Evolutionary conservation across 2,888 invertebrate genomes (phyloP), one percentile per base, ranked within the genome.

Genomic region (Tipula vernalis): DNA sequence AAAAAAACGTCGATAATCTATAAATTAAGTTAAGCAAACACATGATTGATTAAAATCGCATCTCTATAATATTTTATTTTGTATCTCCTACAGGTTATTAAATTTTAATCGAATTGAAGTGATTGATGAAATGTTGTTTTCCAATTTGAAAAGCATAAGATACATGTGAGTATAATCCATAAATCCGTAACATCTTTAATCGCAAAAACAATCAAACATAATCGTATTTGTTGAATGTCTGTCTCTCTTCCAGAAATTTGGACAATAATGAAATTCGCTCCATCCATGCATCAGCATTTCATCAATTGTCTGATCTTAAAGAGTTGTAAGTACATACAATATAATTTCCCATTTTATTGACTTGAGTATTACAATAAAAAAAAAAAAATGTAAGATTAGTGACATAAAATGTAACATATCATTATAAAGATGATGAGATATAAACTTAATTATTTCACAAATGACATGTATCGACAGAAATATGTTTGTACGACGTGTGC

Each of bases 271-370:
- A 89, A 83, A 92, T 93, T 87, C 88, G 89, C 36, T 90, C 89
- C 86, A 92, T 94, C 87, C 91, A 92, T 87, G 89, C 91, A 86
- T 89, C 89, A 83, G 92, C 93, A 41, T 93, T 94, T 89, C 89
- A 88, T 87, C 91, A 91, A 88, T 89, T 92, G 83, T 88, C 88
- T 12, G 89, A 91, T 85, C 90, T 94, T 28, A 88, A 90, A 87
- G 93, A 93, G 89, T 90, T 94, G 94, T 94, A 90, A 93, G 93
- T 92, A 90, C 87, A 88, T 85, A 83, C 87, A 15, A 10, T 10
- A 44, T 44, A 10, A 44, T 44, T 44, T 44, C 10, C 6, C 12
- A 44, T 44, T 44, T 44, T 44, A 10, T 10, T 44, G 10, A 44
- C 44, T 44, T 44, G 41, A 5, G 41, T 28, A 28, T 28, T 28